These are phyloP conservation scores for Eublepharis macularius DNA, from an alignment of 2,113 vertebrate species.

Conservation along the genomic window DNA sequence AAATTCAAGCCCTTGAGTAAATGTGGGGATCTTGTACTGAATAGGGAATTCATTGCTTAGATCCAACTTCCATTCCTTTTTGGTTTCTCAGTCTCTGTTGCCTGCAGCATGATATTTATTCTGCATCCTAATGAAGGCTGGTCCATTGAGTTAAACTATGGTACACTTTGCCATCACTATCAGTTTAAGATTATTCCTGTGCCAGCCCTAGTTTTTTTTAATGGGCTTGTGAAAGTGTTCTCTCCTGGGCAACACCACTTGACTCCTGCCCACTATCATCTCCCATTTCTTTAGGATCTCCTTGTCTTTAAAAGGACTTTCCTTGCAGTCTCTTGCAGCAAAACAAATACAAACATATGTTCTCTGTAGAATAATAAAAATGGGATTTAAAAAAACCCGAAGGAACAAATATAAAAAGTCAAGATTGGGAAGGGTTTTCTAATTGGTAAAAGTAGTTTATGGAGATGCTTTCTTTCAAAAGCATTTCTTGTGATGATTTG, in stretches of 20 bases:
- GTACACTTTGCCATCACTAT: slow-evolving; percentile 58
- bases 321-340: not conserved
- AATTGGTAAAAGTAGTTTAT: not conserved
- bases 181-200: slow-evolving; percentile 54
- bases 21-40: slow-evolving; percentile 68
- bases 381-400: not conserved
- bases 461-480: not conserved
- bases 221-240: slow-evolving; percentile 38
- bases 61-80: slow-evolving; percentile 75
- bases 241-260: slow-evolving; percentile 16
- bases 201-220: slow-evolving; percentile 19
- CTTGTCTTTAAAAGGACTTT: slow-evolving; percentile 1
- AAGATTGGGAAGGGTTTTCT: not conserved
- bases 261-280: not conserved
- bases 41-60: slow-evolving; percentile 69
- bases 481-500: not conserved
- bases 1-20: slow-evolving; percentile 63
- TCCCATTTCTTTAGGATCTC: not conserved
- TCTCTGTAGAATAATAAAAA: not conserved
- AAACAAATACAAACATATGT: slow-evolving; percentile 4
- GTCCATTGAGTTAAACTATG: slow-evolving; percentile 50
- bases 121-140: slow-evolving; percentile 76
- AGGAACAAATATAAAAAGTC: not conserved
- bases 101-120: slow-evolving; percentile 36
- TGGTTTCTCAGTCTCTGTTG: slow-evolving; percentile 69